Evolutionary conservation across 2,888 invertebrate genomes (phyloP).

Genomic region (Gandaritis pyraliata): DNA sequence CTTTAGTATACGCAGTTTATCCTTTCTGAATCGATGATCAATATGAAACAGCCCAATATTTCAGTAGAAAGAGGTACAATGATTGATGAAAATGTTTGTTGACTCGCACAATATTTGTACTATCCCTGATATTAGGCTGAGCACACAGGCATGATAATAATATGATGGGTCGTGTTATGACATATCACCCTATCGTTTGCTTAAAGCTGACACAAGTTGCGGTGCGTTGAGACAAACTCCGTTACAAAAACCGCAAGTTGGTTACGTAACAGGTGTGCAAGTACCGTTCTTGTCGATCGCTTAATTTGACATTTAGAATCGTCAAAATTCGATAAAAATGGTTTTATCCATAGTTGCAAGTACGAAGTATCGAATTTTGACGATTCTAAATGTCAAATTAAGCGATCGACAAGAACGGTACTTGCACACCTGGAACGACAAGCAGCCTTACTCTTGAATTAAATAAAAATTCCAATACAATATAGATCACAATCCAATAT

Average conservation of each 20-base stretch:
- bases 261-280: too few relatives aligned
- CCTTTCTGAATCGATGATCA: slow-evolving; percentile 10
- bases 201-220: not conserved
- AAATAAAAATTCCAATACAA: too few relatives aligned
- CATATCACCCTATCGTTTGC: slow-evolving; percentile 27
- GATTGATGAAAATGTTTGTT: slow-evolving; percentile 52
- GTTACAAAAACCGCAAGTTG: not conserved
- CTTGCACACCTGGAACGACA: too few relatives aligned
- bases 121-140: slow-evolving; percentile 47
- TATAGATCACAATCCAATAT: too few relatives aligned
- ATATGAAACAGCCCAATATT: slow-evolving; percentile 23
- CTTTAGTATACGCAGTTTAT: not conserved
- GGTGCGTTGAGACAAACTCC: not conserved
- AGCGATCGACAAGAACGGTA: too few relatives aligned
- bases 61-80: slow-evolving; percentile 37
- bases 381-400: too few relatives aligned
- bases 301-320: too few relatives aligned
- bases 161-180: slow-evolving; percentile 32
- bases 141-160: slow-evolving; percentile 23
- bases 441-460: too few relatives aligned
- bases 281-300: too few relatives aligned
- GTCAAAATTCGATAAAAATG: too few relatives aligned
- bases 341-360: too few relatives aligned
- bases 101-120: slow-evolving; percentile 47
- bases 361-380: too few relatives aligned